Conservation (phyloP, 1,140 invertebrate genomes). For the Vollenhovia emeryi region DNA sequence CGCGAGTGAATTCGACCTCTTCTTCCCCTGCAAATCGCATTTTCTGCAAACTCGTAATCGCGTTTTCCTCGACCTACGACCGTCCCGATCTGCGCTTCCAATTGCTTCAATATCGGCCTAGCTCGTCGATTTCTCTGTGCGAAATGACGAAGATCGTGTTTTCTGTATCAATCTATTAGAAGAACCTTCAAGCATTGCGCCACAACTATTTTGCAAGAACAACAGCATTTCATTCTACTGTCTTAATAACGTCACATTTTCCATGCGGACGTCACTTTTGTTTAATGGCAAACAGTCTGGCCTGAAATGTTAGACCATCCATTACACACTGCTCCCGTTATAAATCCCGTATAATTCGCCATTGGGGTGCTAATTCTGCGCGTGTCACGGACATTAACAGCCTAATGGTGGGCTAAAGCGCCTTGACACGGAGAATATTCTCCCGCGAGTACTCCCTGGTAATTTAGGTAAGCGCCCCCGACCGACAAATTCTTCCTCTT, state of each 20-base stretch:
- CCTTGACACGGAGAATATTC: conserved; percentile 64
- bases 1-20: not conserved
- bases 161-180: conserved; percentile 5
- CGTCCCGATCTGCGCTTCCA: not conserved
- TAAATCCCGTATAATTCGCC: conserved; percentile 70
- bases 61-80: not conserved
- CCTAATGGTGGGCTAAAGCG: conserved; percentile 67
- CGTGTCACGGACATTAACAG: conserved; percentile 72
- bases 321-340: conserved; percentile 44
- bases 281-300: conserved; percentile 20
- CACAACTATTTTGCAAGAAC: not conserved
- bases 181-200: not conserved
- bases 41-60: conserved; percentile 20
- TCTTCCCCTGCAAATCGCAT: conserved; percentile 35
- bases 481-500: conserved; percentile 35
- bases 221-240: not conserved
- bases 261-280: not conserved
- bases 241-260: conserved; percentile 2
- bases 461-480: conserved; percentile 57
- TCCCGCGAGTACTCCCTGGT: conserved; percentile 27
- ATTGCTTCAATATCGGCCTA: not conserved
- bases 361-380: conserved; percentile 72
- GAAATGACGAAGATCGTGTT: not conserved
- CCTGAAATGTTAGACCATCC: conserved; percentile 32
- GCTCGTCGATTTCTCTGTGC: conserved; percentile 16